Base-by-base conservation (phyloP, 2,797 vertebrate species). In the Phoebastria nigripes region DNA sequence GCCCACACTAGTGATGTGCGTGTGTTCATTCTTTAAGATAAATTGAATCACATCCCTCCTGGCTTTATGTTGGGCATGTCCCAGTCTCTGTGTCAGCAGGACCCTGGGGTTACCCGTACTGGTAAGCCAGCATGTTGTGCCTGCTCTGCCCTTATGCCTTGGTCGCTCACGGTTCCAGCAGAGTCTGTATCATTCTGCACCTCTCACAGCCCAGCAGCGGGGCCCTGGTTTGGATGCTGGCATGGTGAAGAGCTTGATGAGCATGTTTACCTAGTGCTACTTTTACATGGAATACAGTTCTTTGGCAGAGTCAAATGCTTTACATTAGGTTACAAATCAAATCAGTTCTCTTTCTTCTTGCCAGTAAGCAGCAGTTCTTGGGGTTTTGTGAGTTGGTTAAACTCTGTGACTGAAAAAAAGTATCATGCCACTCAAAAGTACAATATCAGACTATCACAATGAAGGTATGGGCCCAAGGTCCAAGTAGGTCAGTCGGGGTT, bases 181-280 rank as follows among this genome's bases (percentile, higher is more conserved):
- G 47, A 54, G 37, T 4, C 16, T 51, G 25, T 66, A 11, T 59
- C 33, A 69, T 93, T 41, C 71, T 65, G 11, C 19, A 58, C 47
- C 54, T 87, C 52, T 61, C 44, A n/a, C 12, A 58, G 51, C 8
- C 42, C 2, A 1, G 35, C 46, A 81, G 47, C 0, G 0, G 9
- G 28, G 22, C 35, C 31, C 21, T 63, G 37, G 4, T 62, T 65
- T 49, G 35, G 20, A 11, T 20, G 44, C n/a, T 41, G 31, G 13
- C 28, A 33, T 1, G 8, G 49, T 67, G 63, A 89, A 44, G 14
- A 86, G 8, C 49, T 55, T 21, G 20, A 69, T 21, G 52, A 86
- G 11, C 55, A 35, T 73, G 7, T 72, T 93, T 67, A 73, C 17
- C 31, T 42, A 33, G 5, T 19, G 19, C 39, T 56, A 5, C 44